Base-by-base conservation (phyloP, 2,888 invertebrate species). In the Glyphotaelius pellucidus region DNA sequence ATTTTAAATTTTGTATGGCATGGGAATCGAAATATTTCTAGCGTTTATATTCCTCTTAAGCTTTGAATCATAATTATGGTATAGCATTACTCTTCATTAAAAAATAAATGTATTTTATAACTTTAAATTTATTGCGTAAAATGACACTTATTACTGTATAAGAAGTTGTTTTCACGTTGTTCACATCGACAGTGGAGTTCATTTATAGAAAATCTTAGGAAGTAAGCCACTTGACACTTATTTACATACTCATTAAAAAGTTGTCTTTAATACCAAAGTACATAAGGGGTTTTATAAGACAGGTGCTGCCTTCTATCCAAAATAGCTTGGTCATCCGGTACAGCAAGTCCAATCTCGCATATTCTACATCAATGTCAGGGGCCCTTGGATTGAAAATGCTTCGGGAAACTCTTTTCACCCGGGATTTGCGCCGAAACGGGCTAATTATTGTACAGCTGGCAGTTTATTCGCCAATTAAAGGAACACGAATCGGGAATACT, bases 401-500 rank as follows among this genome's bases (percentile, higher is more conserved):
- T 11, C 38, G 81, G 31, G 32, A 15, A 31, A 85, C 85, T 42
- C 42, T 86, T 47, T 14, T 42, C 86, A 42, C 86, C 38, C 47
- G 86, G 85, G 32, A 38, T n/a, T 38, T 32, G 86, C 30, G 30
- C 32, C 38, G 25, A 25, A n/a, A 32, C 42, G 25, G 85, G 86
- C 86, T 86, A 86, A 86, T 86, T 86, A 86, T 86, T 86, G 86
- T 42, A 86, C 42, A 86, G 38, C 38, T 35, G 86, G 86, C 86
- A 42, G 86, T 86, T 38, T 83, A 83, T 42, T 38, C 86, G 38
- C 86, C 86, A 86, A 86, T 86, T 86, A 86, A 42, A 42, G 38
- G 86, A 42, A 30, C 42, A 30, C 86, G 86, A 42, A 86, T 86
- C 86, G 86, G 42, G 42, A 47, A 86, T 42, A 86, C 86, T 86